A percentile compares a stretch with the other conserved stretches of the same genome.
phyloP scores from a whole-genome alignment of 2,888 invertebrate species.

The Agrotis clavis region DNA sequence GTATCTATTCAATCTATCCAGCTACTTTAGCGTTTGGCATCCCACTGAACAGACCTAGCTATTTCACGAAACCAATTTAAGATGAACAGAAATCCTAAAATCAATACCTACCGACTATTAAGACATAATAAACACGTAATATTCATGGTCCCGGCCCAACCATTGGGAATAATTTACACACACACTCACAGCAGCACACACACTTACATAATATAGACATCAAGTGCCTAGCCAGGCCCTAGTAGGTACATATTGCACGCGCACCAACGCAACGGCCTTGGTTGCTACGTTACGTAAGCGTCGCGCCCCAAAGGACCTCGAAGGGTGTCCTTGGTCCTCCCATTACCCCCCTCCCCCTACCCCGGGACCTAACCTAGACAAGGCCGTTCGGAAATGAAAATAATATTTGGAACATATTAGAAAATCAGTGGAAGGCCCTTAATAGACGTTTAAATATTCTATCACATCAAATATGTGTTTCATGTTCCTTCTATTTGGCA shows the following conservation, averaged over 20 bases:
- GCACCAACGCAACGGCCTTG: conserved; percentile 76
- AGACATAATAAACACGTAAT: conserved; percentile 7
- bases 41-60: neutral
- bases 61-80: neutral
- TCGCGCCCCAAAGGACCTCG: conserved; percentile 82
- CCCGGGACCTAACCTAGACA: conserved; percentile 72
- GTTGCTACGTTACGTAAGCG: conserved; percentile 82
- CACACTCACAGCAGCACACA: conserved; percentile 20
- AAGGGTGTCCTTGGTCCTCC: conserved; percentile 75
- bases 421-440: conserved; percentile 66
- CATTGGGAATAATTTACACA: conserved; percentile 28
- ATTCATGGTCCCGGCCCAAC: conserved; percentile 21
- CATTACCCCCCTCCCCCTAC: conserved; percentile 61
- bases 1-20: neutral
- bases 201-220: conserved; percentile 27
- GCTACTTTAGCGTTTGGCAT: neutral
- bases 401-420: conserved; percentile 73
- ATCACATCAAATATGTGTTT: conserved; percentile 53
- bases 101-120: conserved; percentile 10
- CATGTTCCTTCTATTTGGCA: conserved; percentile 25
- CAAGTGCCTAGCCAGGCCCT: conserved; percentile 10
- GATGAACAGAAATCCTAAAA: neutral
- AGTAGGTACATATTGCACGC: conserved; percentile 68
- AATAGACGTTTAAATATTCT: conserved; percentile 63
- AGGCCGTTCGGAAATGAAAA: conserved; percentile 76